A percentile compares a stretch with the other conserved stretches of the same genome.
Evolutionary conservation across 2,113 vertebrate genomes (phyloP).

Genomic region (Plectropomus leopardus): DNA sequence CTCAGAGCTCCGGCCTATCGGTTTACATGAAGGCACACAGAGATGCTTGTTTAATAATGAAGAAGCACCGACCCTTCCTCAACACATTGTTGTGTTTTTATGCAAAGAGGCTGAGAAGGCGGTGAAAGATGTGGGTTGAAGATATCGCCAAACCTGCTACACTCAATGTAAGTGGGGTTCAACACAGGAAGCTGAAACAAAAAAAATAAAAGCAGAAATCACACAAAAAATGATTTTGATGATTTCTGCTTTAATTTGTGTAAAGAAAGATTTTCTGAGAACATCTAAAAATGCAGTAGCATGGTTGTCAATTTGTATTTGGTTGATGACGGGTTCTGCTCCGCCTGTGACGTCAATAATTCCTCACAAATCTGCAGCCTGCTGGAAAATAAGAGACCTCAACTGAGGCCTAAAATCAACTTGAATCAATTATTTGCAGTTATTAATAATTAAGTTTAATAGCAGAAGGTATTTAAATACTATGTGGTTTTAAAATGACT

Average conservation of each 20-base stretch:
- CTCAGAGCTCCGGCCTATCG: slow-evolving; percentile 48
- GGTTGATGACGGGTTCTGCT: slow-evolving; percentile 19
- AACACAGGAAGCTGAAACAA: background rate
- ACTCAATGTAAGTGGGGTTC: background rate
- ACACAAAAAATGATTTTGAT: background rate
- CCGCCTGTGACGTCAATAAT: slow-evolving; percentile 26
- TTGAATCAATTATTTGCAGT: background rate
- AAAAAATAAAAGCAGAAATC: background rate
- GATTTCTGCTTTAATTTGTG: background rate
- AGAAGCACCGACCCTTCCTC: slow-evolving; percentile 51
- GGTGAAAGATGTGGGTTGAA: background rate
- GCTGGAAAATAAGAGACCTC: background rate
- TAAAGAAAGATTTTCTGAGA: background rate
- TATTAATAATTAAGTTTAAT: background rate
- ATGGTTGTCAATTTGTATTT: slow-evolving; percentile 20
- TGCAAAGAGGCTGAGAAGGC: background rate
- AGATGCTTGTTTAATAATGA: slow-evolving; percentile 72
- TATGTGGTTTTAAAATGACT: background rate
- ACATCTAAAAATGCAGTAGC: slow-evolving; percentile 5
- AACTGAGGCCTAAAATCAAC: background rate
- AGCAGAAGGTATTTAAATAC: background rate
- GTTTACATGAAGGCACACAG: slow-evolving; percentile 67
- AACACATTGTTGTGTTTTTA: slow-evolving; percentile 17
- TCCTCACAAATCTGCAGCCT: background rate
- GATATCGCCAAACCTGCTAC: background rate